These are phyloP conservation scores for Pionites leucogaster DNA, from an alignment of 2,113 vertebrate species.

Conservation along the genomic window DNA sequence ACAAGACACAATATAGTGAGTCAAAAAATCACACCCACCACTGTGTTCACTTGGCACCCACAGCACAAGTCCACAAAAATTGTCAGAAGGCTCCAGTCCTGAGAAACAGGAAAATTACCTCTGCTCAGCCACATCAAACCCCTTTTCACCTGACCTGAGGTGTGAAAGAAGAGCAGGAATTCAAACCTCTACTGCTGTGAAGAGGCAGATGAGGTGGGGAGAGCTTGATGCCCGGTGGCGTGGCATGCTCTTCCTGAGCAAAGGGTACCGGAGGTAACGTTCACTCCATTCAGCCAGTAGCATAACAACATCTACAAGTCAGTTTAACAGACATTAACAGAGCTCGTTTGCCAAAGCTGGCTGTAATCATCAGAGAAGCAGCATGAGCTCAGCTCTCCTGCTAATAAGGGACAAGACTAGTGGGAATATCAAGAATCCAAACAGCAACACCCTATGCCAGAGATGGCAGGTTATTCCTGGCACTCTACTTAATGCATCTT, in stretches of 20 bases:
- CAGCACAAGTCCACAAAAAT: background rate
- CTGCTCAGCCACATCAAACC: background rate
- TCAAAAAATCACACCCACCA: background rate
- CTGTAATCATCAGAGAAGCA: background rate
- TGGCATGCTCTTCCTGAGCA: rapidly evolving
- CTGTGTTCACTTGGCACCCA: background rate
- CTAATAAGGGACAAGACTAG: background rate
- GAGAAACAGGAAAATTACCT: background rate
- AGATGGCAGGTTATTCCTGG: background rate
- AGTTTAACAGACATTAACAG: background rate
- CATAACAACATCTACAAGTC: background rate
- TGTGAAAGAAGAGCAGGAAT: background rate
- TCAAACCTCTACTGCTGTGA: background rate
- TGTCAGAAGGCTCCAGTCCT: background rate
- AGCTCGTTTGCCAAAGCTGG: background rate
- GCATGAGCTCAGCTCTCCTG: background rate
- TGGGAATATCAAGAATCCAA: background rate
- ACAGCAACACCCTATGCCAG: background rate
- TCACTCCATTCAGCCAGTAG: background rate
- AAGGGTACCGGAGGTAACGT: background rate
- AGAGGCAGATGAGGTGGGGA: rapidly evolving
- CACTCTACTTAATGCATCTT: background rate
- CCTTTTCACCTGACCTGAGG: background rate
- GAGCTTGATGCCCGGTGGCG: rapidly evolving
- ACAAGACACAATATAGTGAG: background rate